Percentiles rank a stretch among this genome's conserved stretches.
Evolutionary conservation across 2,797 vertebrate genomes (phyloP).

Genomic region (Gephyroberyx darwinii): DNA sequence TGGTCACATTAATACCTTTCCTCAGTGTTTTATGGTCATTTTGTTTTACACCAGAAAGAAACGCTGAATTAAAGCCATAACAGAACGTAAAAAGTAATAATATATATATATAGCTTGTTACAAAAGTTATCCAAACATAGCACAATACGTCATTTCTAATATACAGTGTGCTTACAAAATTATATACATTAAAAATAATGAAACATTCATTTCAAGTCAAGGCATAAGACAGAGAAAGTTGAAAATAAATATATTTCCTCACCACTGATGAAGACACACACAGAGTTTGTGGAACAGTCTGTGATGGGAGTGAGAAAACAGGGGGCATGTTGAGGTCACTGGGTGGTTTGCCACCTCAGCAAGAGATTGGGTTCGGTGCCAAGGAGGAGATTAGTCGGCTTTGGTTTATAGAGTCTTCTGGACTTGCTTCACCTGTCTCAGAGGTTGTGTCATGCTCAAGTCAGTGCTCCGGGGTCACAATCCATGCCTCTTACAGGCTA

Average conservation of each 20-base stretch:
- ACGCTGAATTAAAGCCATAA: background rate
- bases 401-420: constrained; percentile 56
- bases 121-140: background rate
- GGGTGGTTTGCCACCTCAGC: constrained; percentile 57
- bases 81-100: background rate
- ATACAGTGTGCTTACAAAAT: background rate
- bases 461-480: constrained; percentile 45
- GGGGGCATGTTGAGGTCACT: constrained; percentile 25
- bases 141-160: background rate
- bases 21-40: background rate
- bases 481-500: constrained; percentile 48
- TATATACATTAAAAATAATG: background rate
- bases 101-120: background rate
- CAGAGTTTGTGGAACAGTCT: background rate
- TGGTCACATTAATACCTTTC: background rate
- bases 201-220: background rate
- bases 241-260: background rate
- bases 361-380: constrained; percentile 44
- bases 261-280: background rate
- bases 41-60: background rate
- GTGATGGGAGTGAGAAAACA: constrained; percentile 10
- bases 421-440: constrained; percentile 63
- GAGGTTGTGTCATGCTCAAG: constrained; percentile 50
- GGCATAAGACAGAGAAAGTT: background rate
- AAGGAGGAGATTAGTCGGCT: constrained; percentile 63